Conservation (phyloP, 2,113 vertebrate genomes). For the Cervus canadensis region DNA sequence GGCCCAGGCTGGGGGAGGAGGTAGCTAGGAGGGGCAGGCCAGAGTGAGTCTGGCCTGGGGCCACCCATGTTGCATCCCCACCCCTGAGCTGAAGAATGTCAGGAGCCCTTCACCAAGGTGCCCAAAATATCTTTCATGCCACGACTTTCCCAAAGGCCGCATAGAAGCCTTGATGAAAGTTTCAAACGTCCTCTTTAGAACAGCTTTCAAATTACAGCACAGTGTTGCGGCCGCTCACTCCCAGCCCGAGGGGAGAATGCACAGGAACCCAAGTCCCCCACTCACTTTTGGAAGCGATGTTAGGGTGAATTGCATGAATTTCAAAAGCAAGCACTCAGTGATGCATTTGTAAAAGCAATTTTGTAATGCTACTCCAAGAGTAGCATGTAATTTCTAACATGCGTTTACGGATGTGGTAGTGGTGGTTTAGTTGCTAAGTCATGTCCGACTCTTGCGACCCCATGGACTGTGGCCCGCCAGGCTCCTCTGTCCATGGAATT, state of each 20-base stretch:
- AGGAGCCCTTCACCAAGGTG: fast-evolving
- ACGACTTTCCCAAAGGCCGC: fast-evolving
- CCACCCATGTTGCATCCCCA: fast-evolving
- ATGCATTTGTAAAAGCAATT: fast-evolving
- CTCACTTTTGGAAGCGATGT: fast-evolving
- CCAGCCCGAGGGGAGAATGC: fast-evolving
- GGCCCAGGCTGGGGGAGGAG: fast-evolving
- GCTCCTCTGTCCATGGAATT: neutral
- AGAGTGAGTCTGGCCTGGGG: fast-evolving
- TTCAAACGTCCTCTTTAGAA: fast-evolving
- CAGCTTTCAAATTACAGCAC: fast-evolving
- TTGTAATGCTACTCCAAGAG: fast-evolving
- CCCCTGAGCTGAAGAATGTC: fast-evolving
- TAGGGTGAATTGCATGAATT: fast-evolving
- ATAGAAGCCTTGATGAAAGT: fast-evolving
- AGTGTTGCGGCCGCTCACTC: fast-evolving
- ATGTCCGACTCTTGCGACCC: neutral
- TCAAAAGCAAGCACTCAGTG: fast-evolving
- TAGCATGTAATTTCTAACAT: neutral
- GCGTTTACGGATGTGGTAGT: neutral
- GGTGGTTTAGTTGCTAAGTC: neutral
- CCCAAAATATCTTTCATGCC: fast-evolving
- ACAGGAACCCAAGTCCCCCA: fast-evolving
- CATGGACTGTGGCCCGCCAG: neutral
- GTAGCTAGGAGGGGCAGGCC: neutral